Evolutionary conservation across 2,888 invertebrate species (phyloP).

Genomic region (Lampropteryx suffumata): DNA sequence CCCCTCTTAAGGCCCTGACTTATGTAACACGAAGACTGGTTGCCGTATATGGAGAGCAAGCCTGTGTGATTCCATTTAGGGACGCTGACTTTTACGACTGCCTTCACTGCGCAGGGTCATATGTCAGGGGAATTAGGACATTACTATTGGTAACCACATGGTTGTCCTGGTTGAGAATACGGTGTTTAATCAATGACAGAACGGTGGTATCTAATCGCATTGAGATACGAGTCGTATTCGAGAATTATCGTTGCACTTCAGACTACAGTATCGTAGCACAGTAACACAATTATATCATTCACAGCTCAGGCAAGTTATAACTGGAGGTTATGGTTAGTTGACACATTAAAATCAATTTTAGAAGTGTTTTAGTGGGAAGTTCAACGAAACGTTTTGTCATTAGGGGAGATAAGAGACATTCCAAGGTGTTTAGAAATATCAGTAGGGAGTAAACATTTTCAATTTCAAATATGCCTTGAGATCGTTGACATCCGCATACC

Average conservation of each 20-base stretch:
- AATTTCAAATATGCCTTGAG: constrained; percentile 26
- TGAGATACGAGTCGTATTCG: constrained; percentile 40
- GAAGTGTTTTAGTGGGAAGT: constrained; percentile 35
- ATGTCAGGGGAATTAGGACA: constrained; percentile 77
- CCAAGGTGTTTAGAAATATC: constrained; percentile 30
- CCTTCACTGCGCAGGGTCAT: constrained; percentile 74
- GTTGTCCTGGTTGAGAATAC: constrained; percentile 29
- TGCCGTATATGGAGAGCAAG: constrained; percentile 67
- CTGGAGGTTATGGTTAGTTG: constrained; percentile 40
- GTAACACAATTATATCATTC: constrained; percentile 36
- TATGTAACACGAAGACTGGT: constrained; percentile 75
- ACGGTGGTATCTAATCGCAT: constrained; percentile 46
- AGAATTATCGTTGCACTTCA: constrained; percentile 39
- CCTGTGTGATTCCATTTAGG: constrained; percentile 71
- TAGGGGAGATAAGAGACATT: constrained; percentile 23
- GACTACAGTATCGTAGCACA: constrained; percentile 30
- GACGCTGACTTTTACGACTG: constrained; percentile 70
- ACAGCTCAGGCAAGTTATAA: constrained; percentile 45
- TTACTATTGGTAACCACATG: constrained; percentile 62
- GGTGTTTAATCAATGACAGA: constrained; percentile 32
- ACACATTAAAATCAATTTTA: constrained; percentile 42
- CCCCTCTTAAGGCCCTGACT: constrained; percentile 66
- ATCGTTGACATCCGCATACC: constrained; percentile 26
- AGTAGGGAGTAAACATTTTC: constrained; percentile 27
- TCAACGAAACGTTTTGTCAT: constrained; percentile 21